phyloP scores from a whole-genome alignment of 2,113 vertebrate genomes.

The Nesogale talazaci region DNA sequence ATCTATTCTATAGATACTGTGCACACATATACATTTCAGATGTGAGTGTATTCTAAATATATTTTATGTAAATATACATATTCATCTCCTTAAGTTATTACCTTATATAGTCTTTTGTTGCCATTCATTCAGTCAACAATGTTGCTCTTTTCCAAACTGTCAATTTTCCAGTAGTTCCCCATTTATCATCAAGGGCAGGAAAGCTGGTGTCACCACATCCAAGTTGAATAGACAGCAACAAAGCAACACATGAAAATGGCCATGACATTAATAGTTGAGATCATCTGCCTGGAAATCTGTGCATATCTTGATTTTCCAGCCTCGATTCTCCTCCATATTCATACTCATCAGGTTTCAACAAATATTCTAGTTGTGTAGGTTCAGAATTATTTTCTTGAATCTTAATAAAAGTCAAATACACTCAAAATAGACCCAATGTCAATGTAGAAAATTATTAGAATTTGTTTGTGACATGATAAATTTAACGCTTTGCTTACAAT shows the following conservation, averaged over 20 bases:
- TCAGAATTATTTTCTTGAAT: not conserved
- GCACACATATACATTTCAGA: conserved; percentile 54
- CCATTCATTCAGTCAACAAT: conserved; percentile 37
- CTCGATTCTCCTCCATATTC: conserved; percentile 25
- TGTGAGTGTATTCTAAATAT: conserved; percentile 54
- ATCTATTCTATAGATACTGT: conserved; percentile 40
- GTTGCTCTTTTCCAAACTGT: conserved; percentile 63
- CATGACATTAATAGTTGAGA: conserved; percentile 44
- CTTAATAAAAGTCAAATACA: conserved; percentile 37
- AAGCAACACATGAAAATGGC: not conserved
- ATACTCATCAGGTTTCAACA: not conserved
- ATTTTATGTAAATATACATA: conserved; percentile 46
- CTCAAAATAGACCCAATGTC: not conserved
- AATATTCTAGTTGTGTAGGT: conserved; percentile 1
- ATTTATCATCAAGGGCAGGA: conserved; percentile 46
- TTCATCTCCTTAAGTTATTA: conserved; percentile 65
- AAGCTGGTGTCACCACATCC: not conserved
- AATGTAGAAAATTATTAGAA: not conserved
- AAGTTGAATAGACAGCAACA: conserved; percentile 20
- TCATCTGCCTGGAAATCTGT: conserved; percentile 21
- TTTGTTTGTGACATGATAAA: not conserved
- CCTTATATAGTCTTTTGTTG: conserved; percentile 34
- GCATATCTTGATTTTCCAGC: conserved; percentile 38
- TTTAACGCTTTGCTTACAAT: not conserved
- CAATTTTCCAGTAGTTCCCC: conserved; percentile 22